A percentile compares a stretch with the other conserved stretches of the same genome.
Evolutionary conservation across 2,113 vertebrate species (phyloP).

Genomic region (Cygnus buccinator): DNA sequence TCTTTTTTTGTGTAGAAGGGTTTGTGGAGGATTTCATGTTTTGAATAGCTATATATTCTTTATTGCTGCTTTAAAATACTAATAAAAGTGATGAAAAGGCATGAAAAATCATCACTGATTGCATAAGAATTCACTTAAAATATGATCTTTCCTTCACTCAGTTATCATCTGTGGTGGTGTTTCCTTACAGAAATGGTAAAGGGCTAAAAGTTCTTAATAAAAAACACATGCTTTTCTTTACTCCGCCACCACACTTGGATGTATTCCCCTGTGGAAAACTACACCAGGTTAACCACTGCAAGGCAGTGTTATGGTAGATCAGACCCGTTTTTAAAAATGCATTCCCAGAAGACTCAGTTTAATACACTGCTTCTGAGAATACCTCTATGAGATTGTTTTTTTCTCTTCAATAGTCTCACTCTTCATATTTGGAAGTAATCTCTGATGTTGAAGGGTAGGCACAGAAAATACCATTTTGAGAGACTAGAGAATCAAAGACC

Average conservation of each 20-base stretch:
- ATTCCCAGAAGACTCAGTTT: constrained; percentile 63
- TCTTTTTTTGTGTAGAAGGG: constrained; percentile 15
- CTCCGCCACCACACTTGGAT: constrained; percentile 67
- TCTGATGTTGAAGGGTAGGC: not conserved
- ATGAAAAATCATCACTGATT: constrained; percentile 70
- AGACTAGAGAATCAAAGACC: not conserved
- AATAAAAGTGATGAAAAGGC: constrained; percentile 60
- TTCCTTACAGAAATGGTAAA: constrained; percentile 74
- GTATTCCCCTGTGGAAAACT: constrained; percentile 59
- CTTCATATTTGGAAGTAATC: constrained; percentile 46
- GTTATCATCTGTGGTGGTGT: constrained; percentile 69
- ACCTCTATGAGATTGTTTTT: constrained; percentile 39
- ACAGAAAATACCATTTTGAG: not conserved
- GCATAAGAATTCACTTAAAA: constrained; percentile 66
- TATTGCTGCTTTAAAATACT: constrained; percentile 62
- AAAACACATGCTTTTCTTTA: constrained; percentile 75
- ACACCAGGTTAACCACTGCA: constrained; percentile 67
- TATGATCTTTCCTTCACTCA: constrained; percentile 63
- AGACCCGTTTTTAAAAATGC: constrained; percentile 49
- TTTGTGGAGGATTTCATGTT: constrained; percentile 39
- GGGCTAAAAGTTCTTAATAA: constrained; percentile 74
- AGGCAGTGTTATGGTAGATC: constrained; percentile 70
- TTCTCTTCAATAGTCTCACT: constrained; percentile 53
- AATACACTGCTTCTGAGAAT: constrained; percentile 70
- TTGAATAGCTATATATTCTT: constrained; percentile 56